Conservation (phyloP, 2,113 vertebrate species). For the Phyllopteryx taeniolatus region DNA sequence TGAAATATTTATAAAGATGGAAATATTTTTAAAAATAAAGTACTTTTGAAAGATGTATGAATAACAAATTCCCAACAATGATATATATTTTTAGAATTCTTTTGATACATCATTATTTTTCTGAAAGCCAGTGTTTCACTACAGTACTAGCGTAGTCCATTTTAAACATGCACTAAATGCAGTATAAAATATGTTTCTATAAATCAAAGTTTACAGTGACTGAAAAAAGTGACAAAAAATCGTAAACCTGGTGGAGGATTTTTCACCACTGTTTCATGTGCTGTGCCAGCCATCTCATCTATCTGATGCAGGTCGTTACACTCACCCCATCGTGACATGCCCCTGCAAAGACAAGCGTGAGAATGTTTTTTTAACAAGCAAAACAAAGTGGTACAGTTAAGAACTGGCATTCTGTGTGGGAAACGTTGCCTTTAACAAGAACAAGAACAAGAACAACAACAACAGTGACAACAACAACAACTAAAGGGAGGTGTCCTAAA, state of each 20-base stretch:
- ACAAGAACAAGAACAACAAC: too few species aligned
- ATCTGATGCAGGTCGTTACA: conserved; percentile 85
- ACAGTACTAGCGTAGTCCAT: background rate
- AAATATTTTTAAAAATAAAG: too few species aligned
- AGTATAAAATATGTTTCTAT: background rate
- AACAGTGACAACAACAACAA: background rate
- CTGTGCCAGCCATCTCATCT: conserved; percentile 75
- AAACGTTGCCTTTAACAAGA: too few species aligned
- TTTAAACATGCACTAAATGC: background rate
- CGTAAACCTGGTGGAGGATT: conserved; percentile 49
- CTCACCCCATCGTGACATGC: conserved; percentile 93
- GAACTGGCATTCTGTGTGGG: background rate
- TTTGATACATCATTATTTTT: background rate
- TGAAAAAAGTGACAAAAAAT: background rate
- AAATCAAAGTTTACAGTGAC: background rate
- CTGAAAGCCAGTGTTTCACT: background rate
- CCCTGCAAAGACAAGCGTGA: conserved; percentile 59
- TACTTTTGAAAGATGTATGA: too few species aligned
- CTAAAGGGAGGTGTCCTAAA: background rate
- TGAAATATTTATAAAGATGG: too few species aligned
- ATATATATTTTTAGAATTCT: too few species aligned
- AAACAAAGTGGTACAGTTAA: background rate
- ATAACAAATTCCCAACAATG: too few species aligned
- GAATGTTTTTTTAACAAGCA: background rate
- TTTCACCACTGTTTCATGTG: conserved; percentile 34